Conservation (phyloP, 2,888 invertebrate genomes). For the Schizotus pectinicornis region DNA sequence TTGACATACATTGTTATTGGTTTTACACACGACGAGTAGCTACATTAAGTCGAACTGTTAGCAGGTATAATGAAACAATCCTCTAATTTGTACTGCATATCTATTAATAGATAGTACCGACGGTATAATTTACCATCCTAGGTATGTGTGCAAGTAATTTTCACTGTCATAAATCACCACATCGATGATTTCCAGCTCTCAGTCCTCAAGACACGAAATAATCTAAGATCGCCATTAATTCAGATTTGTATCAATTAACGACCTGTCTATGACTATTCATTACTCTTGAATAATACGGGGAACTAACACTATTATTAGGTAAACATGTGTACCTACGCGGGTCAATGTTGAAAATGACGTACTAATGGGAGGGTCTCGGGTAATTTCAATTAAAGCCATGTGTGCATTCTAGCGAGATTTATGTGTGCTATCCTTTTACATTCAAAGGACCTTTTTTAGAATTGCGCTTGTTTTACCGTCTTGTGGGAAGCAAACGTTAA, state of each 20-base stretch:
- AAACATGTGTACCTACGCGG: background rate
- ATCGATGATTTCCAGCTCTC: slow-evolving; percentile 9
- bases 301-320: slow-evolving; percentile 12
- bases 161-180: slow-evolving; percentile 25
- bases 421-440: slow-evolving; percentile 10
- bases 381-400: no score
- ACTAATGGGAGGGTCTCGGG: no score
- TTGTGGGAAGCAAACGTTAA: slow-evolving; percentile 8
- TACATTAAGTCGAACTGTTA: no score
- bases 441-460: slow-evolving; percentile 7
- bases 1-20: no score
- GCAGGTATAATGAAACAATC: no score
- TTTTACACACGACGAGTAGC: no score
- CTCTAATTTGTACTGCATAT: no score
- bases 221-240: slow-evolving; percentile 21
- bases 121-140: slow-evolving; percentile 10
- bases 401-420: slow-evolving; percentile 2
- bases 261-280: slow-evolving; percentile 24
- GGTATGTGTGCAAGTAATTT: slow-evolving; percentile 25
- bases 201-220: slow-evolving; percentile 7
- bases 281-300: slow-evolving; percentile 9
- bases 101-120: no score
- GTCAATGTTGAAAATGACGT: no score
- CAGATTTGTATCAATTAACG: slow-evolving; percentile 28
- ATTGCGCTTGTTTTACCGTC: background rate